A percentile compares a stretch with the other conserved stretches of the same genome.
These are phyloP conservation scores for Tichodroma muraria DNA, from an alignment of 2,113 vertebrate species.

Conservation along the genomic window DNA sequence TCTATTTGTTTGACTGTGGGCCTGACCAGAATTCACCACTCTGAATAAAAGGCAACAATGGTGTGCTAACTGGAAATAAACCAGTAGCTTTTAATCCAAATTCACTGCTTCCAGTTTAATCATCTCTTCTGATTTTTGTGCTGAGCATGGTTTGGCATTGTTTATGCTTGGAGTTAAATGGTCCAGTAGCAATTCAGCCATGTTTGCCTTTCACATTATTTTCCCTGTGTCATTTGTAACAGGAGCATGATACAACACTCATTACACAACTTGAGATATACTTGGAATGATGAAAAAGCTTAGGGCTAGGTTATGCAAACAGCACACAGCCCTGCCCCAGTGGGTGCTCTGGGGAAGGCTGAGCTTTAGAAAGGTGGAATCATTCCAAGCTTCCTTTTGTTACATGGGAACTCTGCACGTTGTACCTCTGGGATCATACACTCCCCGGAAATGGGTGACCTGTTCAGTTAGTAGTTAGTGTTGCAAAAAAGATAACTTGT, in stretches of 20 bases:
- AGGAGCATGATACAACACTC: not conserved
- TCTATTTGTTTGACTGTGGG: not conserved
- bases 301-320: not conserved
- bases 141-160: not conserved
- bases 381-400: not conserved
- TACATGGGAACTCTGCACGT: not conserved
- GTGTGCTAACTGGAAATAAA: not conserved
- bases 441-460: not conserved
- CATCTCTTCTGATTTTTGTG: not conserved
- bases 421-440: not conserved
- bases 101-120: not conserved
- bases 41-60: not conserved
- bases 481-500: not conserved
- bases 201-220: not conserved
- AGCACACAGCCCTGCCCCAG: not conserved
- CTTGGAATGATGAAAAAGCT: not conserved
- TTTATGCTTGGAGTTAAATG: not conserved
- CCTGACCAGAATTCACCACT: not conserved
- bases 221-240: not conserved
- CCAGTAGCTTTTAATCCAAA: not conserved
- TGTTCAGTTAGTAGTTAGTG: not conserved
- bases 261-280: not conserved
- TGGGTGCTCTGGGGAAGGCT: not conserved
- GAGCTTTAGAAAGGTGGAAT: not conserved
- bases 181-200: not conserved